phyloP scores from a whole-genome alignment of 2,797 vertebrate species.

The Esox lucius region DNA sequence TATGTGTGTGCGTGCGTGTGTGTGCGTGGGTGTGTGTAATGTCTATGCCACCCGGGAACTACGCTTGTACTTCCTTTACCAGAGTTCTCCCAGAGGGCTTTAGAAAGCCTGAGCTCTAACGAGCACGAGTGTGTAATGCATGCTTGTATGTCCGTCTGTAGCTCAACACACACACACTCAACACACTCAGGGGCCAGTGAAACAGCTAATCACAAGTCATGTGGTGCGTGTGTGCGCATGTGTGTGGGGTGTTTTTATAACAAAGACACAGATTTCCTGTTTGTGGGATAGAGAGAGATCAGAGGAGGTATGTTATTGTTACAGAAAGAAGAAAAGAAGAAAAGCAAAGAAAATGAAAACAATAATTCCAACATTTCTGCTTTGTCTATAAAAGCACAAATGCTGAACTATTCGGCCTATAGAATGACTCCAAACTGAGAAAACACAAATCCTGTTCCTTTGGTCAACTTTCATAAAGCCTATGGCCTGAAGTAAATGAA shows the following conservation, averaged over 20 bases:
- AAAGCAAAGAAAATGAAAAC: conserved; percentile 27
- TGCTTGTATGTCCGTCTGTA: conserved; percentile 20
- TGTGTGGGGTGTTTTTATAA: conserved; percentile 8
- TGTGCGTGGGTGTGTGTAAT: conserved; percentile 24
- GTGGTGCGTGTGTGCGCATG: conserved; percentile 7
- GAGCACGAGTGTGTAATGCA: conserved; percentile 25
- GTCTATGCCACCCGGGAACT: conserved; percentile 64
- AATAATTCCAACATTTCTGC: conserved; percentile 56
- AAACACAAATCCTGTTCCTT: conserved; percentile 52
- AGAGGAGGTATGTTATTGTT: conserved; percentile 55
- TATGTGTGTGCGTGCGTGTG: conserved; percentile 14
- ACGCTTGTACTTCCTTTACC: conserved; percentile 47
- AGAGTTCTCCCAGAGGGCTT: conserved; percentile 31
- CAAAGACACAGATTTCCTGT: conserved; percentile 53
- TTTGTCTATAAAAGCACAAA: conserved; percentile 50
- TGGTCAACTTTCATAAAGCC: conserved; percentile 41
- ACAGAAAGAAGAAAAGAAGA: conserved; percentile 48
- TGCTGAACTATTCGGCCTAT: conserved; percentile 41
- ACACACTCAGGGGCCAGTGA: conserved; percentile 41
- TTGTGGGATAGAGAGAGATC: conserved; percentile 61
- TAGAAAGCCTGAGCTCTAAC: conserved; percentile 43
- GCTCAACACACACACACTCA: conserved; percentile 57
- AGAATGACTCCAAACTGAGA: conserved; percentile 54
- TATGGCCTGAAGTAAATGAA: conserved; percentile 28
- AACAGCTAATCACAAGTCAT: conserved; percentile 54